These are phyloP conservation scores for Epizoanthus rinbou DNA, from an alignment of 92 coral and sea anemone genomes.

Conservation along the genomic window DNA sequence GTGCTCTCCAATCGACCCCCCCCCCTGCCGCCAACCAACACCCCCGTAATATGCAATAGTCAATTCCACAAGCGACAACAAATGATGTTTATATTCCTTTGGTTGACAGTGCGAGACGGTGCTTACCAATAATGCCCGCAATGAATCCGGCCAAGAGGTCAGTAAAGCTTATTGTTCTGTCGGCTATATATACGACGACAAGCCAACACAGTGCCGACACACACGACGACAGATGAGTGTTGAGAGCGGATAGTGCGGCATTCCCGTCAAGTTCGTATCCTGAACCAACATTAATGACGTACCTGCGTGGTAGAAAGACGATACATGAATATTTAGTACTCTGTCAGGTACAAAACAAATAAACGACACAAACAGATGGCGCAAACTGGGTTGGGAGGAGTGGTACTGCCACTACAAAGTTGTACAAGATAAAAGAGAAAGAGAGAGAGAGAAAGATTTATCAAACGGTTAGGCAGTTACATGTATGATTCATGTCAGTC, in stretches of 20 bases:
- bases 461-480: too few species aligned
- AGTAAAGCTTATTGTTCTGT: conserved; percentile 44
- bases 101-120: neutral
- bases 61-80: too few species aligned
- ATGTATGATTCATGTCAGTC: neutral
- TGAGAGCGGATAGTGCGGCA: conserved; percentile 62
- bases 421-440: too few species aligned
- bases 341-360: neutral
- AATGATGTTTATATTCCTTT: too few species aligned
- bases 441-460: too few species aligned
- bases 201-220: conserved; percentile 80
- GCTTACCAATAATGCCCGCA: conserved; percentile 84
- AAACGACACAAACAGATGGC: neutral
- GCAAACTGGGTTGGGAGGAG: neutral
- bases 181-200: conserved; percentile 59
- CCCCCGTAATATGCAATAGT: too few species aligned
- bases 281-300: conserved; percentile 67
- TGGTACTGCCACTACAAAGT: neutral
- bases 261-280: conserved; percentile 55
- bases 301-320: conserved; percentile 57
- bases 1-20: too few species aligned
- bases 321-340: too few species aligned
- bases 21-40: too few species aligned
- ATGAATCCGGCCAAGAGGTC: conserved; percentile 77
- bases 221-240: conserved; percentile 74